Conservation (phyloP, 2,113 vertebrate genomes). For the Poeciliopsis occidentalis region DNA sequence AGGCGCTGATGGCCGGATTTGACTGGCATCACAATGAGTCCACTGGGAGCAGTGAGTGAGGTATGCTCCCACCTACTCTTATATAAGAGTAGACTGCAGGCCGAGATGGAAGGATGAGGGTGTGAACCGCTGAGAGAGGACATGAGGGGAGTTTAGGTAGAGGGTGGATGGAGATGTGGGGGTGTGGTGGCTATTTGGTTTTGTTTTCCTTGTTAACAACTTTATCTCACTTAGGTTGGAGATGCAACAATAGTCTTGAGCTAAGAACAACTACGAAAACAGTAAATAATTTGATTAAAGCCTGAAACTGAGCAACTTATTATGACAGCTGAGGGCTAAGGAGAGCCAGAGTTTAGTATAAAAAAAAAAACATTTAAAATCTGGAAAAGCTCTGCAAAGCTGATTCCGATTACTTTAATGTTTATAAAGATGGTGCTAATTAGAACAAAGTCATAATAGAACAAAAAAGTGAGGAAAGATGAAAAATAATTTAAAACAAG, state of each 20-base stretch:
- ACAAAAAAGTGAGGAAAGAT: background rate
- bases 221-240: constrained; percentile 16
- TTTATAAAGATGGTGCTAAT: no score
- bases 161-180: constrained; percentile 5
- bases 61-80: constrained; percentile 68
- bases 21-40: constrained; percentile 52
- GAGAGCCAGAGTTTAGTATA: background rate
- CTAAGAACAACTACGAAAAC: background rate
- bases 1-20: constrained; percentile 62
- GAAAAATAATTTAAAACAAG: no score
- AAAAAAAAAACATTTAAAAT: background rate
- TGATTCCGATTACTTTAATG: background rate
- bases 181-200: constrained; percentile 37
- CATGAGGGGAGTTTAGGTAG: background rate
- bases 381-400: background rate
- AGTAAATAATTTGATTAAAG: background rate
- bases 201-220: constrained; percentile 32
- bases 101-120: constrained; percentile 33
- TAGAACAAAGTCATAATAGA: background rate
- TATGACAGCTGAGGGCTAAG: no score
- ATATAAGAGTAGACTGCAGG: constrained; percentile 60
- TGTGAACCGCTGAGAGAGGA: constrained; percentile 31
- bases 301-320: background rate
- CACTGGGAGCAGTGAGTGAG: constrained; percentile 60
- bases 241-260: constrained; percentile 3